phyloP scores from a whole-genome alignment of 1,140 invertebrate species.

The Euschistus heros region DNA sequence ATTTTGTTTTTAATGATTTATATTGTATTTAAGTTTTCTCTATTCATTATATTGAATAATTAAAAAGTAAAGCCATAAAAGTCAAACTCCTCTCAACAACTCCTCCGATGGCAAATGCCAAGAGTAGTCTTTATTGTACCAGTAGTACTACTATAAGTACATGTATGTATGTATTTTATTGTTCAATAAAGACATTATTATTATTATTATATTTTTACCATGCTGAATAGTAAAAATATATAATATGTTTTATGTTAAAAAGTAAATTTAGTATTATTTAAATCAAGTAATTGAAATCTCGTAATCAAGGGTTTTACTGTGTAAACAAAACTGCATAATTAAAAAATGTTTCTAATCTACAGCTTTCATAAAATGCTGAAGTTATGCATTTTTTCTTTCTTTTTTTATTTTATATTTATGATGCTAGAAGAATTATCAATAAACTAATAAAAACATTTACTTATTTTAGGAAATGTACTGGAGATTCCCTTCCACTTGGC shows the following conservation, averaged over 20 bases:
- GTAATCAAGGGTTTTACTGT: background rate
- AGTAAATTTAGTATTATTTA: background rate
- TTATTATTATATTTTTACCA: too few relatives aligned
- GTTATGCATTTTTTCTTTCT: background rate
- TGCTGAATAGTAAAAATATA: background rate
- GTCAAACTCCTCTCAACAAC: too few relatives aligned
- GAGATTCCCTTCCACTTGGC: slow-evolving; percentile 8
- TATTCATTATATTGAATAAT: too few relatives aligned
- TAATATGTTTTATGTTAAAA: background rate
- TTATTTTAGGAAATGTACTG: slow-evolving; percentile 15
- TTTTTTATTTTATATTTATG: background rate
- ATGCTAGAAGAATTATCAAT: background rate
- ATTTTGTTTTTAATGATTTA: too few relatives aligned
- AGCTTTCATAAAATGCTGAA: background rate
- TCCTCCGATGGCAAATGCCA: too few relatives aligned
- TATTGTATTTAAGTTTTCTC: too few relatives aligned
- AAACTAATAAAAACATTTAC: background rate
- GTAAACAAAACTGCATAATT: background rate
- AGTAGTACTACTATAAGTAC: too few relatives aligned
- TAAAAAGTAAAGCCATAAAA: too few relatives aligned
- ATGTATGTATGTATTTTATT: too few relatives aligned
- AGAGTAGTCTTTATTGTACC: too few relatives aligned
- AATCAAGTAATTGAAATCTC: background rate
- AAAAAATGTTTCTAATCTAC: background rate
- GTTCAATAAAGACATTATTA: too few relatives aligned